Evolutionary conservation across 2,113 vertebrate species (phyloP).

Genomic region (Callospermophilus lateralis): DNA sequence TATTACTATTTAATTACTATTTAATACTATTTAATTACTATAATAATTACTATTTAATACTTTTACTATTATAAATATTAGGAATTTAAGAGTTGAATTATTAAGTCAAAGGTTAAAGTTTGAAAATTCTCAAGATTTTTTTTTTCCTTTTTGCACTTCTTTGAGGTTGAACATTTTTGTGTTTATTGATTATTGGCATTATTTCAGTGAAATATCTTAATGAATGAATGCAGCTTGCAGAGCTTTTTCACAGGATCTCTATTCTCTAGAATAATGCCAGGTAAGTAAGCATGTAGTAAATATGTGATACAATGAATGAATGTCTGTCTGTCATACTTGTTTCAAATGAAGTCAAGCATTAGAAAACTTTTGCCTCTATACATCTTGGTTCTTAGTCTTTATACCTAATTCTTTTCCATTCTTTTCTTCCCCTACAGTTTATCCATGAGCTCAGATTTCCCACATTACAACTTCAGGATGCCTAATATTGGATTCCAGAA

Average conservation of each 20-base stretch:
- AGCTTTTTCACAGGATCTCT: background rate
- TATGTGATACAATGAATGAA: conserved; percentile 15
- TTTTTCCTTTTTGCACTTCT: background rate
- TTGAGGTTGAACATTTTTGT: conserved; percentile 47
- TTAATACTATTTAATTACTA: no score
- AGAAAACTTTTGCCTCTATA: background rate
- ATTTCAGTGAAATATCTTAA: conserved; percentile 31
- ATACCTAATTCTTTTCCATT: conserved; percentile 18
- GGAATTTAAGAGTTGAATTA: background rate
- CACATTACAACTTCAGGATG: conserved; percentile 99
- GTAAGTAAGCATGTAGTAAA: conserved; percentile 25
- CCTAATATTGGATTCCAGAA: conserved; percentile 99
- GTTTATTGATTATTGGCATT: conserved; percentile 23
- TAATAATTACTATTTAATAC: no score
- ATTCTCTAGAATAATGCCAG: conserved; percentile 26
- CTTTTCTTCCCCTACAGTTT: conserved; percentile 88
- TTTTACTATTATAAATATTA: background rate
- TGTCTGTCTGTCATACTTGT: background rate
- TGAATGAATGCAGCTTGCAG: conserved; percentile 40
- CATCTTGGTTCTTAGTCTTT: conserved; percentile 48
- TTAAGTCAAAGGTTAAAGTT: background rate
- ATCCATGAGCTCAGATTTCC: conserved; percentile 98
- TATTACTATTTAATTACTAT: background rate
- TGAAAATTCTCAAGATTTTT: conserved; percentile 34
- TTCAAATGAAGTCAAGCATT: background rate